Evolutionary conservation across 2,888 invertebrate species (phyloP).

Genomic region (Brachylomia viminalis): DNA sequence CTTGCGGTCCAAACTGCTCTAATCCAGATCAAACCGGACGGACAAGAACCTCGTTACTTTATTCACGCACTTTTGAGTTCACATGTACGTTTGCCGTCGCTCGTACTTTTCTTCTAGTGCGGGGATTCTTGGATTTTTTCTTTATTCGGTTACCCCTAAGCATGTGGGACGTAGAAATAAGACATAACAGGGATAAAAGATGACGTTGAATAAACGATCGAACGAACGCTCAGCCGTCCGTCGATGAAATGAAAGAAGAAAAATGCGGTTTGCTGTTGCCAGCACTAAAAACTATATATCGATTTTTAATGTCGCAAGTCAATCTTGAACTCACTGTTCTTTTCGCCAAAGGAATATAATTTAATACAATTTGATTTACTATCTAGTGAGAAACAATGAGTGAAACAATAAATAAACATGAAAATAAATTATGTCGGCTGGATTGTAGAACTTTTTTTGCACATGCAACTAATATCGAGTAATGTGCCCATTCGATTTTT

Average conservation of each 20-base stretch:
- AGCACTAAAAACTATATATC: conserved; percentile 55
- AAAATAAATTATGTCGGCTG: neutral
- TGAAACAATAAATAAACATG: neutral
- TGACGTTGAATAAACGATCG: conserved; percentile 88
- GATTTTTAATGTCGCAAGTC: conserved; percentile 35
- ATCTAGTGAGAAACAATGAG: neutral
- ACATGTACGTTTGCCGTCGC: conserved; percentile 81
- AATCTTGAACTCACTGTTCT: neutral
- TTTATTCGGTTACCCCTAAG: conserved; percentile 87
- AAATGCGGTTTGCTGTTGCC: conserved; percentile 62
- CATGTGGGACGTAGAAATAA: conserved; percentile 88
- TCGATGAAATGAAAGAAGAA: conserved; percentile 83
- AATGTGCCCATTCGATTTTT: neutral
- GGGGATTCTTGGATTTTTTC: conserved; percentile 88
- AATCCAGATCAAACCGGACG: conserved; percentile 89
- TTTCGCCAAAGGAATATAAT: too few relatives aligned
- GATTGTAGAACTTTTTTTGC: neutral
- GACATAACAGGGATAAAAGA: conserved; percentile 87
- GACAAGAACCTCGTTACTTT: conserved; percentile 83
- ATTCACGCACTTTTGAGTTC: conserved; percentile 87
- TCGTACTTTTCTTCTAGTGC: conserved; percentile 87
- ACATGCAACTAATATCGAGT: conserved; percentile 1
- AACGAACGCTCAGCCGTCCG: conserved; percentile 85
- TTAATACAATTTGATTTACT: neutral
- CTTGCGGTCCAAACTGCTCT: conserved; percentile 84